Conservation (phyloP, 2,888 invertebrate species). For the Ormyrus labotus region DNA sequence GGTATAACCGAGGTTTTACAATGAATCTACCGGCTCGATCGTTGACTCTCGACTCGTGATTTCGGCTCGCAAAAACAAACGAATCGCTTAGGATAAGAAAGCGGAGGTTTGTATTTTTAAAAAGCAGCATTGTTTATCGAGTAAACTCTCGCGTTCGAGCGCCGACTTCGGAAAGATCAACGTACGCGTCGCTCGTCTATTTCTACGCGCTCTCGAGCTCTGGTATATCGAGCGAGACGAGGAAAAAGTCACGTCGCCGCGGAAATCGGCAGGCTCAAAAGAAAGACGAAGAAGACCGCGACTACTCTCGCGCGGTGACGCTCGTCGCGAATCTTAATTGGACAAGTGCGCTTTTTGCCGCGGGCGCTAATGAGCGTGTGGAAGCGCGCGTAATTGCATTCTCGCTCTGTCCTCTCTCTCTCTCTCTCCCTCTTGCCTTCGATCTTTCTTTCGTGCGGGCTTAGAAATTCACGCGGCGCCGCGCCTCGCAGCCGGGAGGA, state of each 20-base stretch:
- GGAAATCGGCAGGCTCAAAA: background rate
- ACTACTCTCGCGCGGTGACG: background rate
- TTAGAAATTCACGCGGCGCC: conserved; percentile 22
- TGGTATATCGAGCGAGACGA: too few relatives aligned
- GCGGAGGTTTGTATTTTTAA: too few relatives aligned
- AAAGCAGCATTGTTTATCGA: too few relatives aligned
- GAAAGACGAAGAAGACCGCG: background rate
- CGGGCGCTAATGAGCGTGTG: conserved; percentile 20
- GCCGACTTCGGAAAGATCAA: too few relatives aligned
- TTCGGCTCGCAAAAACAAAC: too few relatives aligned
- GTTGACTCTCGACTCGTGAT: too few relatives aligned
- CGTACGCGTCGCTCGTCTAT: too few relatives aligned
- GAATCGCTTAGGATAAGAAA: too few relatives aligned
- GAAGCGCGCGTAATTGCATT: conserved; percentile 38
- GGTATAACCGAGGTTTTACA: too few relatives aligned
- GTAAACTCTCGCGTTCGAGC: too few relatives aligned
- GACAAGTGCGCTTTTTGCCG: conserved; percentile 1
- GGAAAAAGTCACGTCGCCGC: background rate
- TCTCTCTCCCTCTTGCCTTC: background rate
- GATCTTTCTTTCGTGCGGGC: background rate
- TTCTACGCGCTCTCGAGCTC: too few relatives aligned
- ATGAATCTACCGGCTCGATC: too few relatives aligned
- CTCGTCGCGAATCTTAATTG: conserved; percentile 42
- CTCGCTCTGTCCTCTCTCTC: background rate
- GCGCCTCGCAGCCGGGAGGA: background rate